Base-by-base conservation (phyloP, 2,797 vertebrate species). In the Adrianichthys oophorus region DNA sequence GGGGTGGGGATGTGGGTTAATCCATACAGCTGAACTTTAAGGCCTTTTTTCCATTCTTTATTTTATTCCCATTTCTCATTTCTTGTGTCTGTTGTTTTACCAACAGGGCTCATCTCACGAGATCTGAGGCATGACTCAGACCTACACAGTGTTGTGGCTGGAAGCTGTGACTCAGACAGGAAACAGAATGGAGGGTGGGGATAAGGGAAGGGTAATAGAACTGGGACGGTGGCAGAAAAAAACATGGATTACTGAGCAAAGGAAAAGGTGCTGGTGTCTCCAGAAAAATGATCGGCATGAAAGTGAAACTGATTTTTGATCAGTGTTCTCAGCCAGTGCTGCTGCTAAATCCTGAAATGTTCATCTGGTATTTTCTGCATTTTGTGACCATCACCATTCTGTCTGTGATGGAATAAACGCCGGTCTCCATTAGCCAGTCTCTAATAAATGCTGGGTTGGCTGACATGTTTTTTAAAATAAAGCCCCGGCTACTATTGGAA, bases 61-160 rank as follows among this genome's bases (percentile, higher is more conserved):
- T 32, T 12, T 13, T 32, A 32, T 88, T 89, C 84, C 83, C 77
- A 81, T 83, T 84, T 80, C 70, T 82, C 79, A 85, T 82, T 83
- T 87, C 81, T 85, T 73, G 77, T 80, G 79, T 85, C 77, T 85
- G 78, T 74, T 79, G 74, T 83, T 84, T 80, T 53, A 60, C 76
- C 83, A 81, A 80, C 84, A 74, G 80, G 84, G 82, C 73, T 81
- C 70, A 82, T 85, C 86, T 89, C 85, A 85, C 69, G 76, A 87
- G 80, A 86, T 83, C 79, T 37, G 74, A 79, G 79, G 72, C 84
- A 76, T 91, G 89, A 90, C 85, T 90, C 87, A 88, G 89, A 85
- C 75, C 75, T 69, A 77, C 67, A 73, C 85, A 84, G 87, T 87
- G 82, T 84, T 83, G 85, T 89, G 87, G 87, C 85, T 87, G 80